Evolutionary conservation across 1,140 invertebrate genomes (phyloP).

Genomic region (Rhagoletis pomonella): DNA sequence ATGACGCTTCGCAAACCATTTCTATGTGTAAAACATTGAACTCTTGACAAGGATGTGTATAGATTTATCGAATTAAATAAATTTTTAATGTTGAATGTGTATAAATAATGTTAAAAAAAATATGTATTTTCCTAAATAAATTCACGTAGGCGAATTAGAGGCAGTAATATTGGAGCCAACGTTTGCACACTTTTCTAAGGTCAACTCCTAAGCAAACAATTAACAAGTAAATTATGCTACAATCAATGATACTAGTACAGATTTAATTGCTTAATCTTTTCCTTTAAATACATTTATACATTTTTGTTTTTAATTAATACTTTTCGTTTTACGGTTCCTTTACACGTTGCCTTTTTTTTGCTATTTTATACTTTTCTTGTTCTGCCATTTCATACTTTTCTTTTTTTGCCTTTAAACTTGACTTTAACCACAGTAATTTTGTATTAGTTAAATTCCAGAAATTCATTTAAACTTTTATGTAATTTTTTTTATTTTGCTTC

Average conservation of each 20-base stretch:
- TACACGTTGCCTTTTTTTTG: background rate
- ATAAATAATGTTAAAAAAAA: background rate
- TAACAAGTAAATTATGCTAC: slow-evolving; percentile 2
- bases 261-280: background rate
- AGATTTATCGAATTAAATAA: too few species aligned
- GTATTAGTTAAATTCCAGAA: background rate
- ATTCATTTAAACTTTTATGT: background rate
- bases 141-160: too few species aligned
- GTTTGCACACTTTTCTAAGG: background rate
- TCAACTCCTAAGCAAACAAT: background rate
- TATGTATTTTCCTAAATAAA: background rate
- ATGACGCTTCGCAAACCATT: background rate
- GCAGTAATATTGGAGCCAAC: too few species aligned
- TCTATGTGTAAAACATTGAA: background rate
- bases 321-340: slow-evolving; percentile 3
- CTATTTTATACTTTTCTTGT: background rate
- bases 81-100: too few species aligned
- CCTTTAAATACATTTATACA: slow-evolving; percentile 32
- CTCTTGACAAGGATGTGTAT: too few species aligned
- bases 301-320: slow-evolving; percentile 6
- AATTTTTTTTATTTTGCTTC: too few species aligned
- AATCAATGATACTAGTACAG: background rate
- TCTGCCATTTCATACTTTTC: background rate
- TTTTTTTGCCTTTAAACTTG: background rate
- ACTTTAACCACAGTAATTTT: slow-evolving; percentile 3